Evolutionary conservation across 2,888 invertebrate genomes (phyloP).

Genomic region (Cephus nigrinus): DNA sequence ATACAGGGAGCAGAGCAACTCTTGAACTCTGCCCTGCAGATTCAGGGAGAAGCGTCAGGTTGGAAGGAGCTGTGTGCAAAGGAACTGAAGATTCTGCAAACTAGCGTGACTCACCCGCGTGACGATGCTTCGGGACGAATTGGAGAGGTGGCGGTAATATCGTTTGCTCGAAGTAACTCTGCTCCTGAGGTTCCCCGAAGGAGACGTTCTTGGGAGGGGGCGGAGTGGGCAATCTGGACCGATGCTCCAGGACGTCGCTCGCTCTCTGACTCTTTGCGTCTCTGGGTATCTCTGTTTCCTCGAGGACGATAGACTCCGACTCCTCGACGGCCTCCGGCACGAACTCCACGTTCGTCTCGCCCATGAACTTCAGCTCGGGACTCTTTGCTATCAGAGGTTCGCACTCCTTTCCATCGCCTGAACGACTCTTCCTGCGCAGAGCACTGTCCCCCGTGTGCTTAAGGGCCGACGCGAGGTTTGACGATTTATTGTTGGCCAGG

Average conservation of each 20-base stretch:
- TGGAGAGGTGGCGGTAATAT: constrained; percentile 61
- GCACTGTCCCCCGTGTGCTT: constrained; percentile 39
- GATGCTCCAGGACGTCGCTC: constrained; percentile 36
- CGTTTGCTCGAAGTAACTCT: constrained; percentile 55
- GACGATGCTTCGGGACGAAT: constrained; percentile 60
- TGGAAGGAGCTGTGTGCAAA: no score
- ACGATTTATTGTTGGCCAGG: constrained; percentile 20
- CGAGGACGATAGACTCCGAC: constrained; percentile 50
- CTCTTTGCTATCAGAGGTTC: constrained; percentile 46
- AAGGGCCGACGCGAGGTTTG: constrained; percentile 35
- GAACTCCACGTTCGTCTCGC: constrained; percentile 52
- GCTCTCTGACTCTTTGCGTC: constrained; percentile 28
- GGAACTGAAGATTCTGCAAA: no score
- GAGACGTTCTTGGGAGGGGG: constrained; percentile 61
- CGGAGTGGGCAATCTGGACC: constrained; percentile 60
- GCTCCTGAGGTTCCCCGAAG: constrained; percentile 59
- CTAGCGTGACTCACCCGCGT: constrained; percentile 41
- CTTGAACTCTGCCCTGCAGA: no score
- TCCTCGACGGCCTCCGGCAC: constrained; percentile 54
- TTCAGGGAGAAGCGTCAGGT: no score
- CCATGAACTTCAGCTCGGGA: constrained; percentile 38
- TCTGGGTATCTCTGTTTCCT: constrained; percentile 51
- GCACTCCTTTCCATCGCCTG: constrained; percentile 34
- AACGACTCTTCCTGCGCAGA: constrained; percentile 35
- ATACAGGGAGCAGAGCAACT: no score